Percentiles rank a stretch among this genome's conserved stretches.
Evolutionary conservation across 2,888 invertebrate genomes (phyloP).

Genomic region (Drosophila colorata): DNA sequence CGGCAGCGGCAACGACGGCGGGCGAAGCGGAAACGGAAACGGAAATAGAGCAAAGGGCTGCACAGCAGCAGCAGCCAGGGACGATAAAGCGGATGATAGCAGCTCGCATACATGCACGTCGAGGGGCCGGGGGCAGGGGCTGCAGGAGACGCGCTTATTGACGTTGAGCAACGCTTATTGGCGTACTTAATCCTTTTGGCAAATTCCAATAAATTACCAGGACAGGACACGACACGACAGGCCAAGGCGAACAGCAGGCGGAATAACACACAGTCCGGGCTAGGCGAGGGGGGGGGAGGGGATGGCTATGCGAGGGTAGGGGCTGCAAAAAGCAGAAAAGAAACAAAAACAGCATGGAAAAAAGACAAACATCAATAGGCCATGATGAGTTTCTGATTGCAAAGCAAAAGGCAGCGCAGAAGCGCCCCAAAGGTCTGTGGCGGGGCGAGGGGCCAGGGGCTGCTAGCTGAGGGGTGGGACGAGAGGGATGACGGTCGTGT

Average conservation of each 20-base stretch:
- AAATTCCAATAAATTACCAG: conserved; percentile 80
- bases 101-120: conserved; percentile 28
- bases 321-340: conserved; percentile 2
- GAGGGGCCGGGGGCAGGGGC: not conserved
- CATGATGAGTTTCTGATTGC: conserved; percentile 81
- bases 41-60: conserved; percentile 66
- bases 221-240: conserved; percentile 29
- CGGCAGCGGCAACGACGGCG: not conserved
- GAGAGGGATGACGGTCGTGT: conserved; percentile 67
- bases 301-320: no score
- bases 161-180: conserved; percentile 80
- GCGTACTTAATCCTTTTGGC: conserved; percentile 81
- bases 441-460: conserved; percentile 8
- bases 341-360: conserved; percentile 10
- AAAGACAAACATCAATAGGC: conserved; percentile 77
- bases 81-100: conserved; percentile 26
- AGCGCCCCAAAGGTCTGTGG: conserved; percentile 41
- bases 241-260: conserved; percentile 36
- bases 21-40: conserved; percentile 53
- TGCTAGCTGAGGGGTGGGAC: not conserved
- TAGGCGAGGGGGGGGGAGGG: not conserved
- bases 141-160: conserved; percentile 61
- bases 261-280: conserved; percentile 7
- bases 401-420: conserved; percentile 62
- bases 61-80: conserved; percentile 1